Percentiles rank a stretch among this genome's conserved stretches.
Conservation (phyloP, 2,797 vertebrate genomes). For the Neoniphon sammara region DNA sequence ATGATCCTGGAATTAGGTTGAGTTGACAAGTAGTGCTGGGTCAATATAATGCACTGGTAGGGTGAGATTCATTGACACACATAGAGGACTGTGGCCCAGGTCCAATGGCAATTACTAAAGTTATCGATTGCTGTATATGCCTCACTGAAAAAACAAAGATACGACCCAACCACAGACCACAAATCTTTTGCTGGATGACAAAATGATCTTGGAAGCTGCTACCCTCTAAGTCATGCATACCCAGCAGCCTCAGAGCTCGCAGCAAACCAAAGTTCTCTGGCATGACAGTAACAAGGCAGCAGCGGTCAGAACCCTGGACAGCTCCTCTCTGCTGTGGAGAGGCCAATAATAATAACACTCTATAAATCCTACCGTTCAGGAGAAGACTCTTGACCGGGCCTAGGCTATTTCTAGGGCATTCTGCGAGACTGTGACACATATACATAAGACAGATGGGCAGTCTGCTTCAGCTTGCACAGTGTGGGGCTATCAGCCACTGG, state of each 20-base stretch:
- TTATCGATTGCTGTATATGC: slow-evolving; percentile 69
- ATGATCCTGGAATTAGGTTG: slow-evolving; percentile 39
- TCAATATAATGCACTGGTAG: slow-evolving; percentile 65
- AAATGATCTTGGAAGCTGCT: slow-evolving; percentile 10
- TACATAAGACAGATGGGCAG: slow-evolving; percentile 40
- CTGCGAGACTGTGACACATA: slow-evolving; percentile 31
- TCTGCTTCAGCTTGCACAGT: slow-evolving; percentile 16
- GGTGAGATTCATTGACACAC: slow-evolving; percentile 73
- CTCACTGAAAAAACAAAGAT: slow-evolving; percentile 43
- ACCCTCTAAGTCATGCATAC: slow-evolving; percentile 8
- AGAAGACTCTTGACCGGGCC: not conserved
- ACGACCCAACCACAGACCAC: slow-evolving; percentile 46
- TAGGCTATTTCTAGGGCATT: slow-evolving; percentile 2
- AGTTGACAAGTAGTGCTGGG: slow-evolving; percentile 48
- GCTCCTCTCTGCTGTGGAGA: slow-evolving; percentile 50
- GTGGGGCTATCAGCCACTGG: slow-evolving; percentile 28
- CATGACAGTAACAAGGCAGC: slow-evolving; percentile 12
- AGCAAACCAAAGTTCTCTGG: not conserved
- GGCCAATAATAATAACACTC: not conserved
- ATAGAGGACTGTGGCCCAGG: slow-evolving; percentile 42
- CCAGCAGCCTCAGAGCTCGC: not conserved
- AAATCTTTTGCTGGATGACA: slow-evolving; percentile 48
- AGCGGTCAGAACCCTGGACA: slow-evolving; percentile 69
- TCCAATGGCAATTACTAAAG: slow-evolving; percentile 69
- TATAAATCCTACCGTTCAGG: slow-evolving; percentile 5